A percentile compares a stretch with the other conserved stretches of the same genome.
Evolutionary conservation across 2,113 vertebrate genomes (phyloP).

Genomic region (Petroica traversi): DNA sequence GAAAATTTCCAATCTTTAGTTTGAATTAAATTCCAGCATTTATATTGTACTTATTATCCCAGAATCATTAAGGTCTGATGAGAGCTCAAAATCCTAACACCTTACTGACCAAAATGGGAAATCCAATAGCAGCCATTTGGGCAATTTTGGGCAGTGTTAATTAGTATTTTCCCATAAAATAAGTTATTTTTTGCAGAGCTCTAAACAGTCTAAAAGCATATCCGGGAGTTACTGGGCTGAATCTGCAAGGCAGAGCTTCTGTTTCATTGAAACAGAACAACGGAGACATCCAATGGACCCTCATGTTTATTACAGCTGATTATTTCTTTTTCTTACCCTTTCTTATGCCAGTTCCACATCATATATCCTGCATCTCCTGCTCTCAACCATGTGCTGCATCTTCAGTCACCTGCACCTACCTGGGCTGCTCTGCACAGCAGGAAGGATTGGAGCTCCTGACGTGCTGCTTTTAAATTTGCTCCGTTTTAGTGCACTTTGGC

Average conservation of each 20-base stretch:
- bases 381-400: rapidly evolving
- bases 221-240: rapidly evolving
- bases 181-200: background rate
- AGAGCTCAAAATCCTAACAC: background rate
- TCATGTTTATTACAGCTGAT: constrained; percentile 41
- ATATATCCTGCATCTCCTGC: background rate
- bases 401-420: rapidly evolving
- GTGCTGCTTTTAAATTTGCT: rapidly evolving
- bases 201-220: background rate
- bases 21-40: background rate
- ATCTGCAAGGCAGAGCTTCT: background rate
- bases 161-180: background rate
- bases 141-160: background rate
- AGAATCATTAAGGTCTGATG: background rate
- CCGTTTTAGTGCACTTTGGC: background rate
- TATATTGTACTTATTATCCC: background rate
- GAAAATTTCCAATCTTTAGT: background rate
- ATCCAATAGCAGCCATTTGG: background rate
- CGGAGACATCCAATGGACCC: constrained; percentile 45
- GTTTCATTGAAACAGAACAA: constrained; percentile 27
- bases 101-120: background rate
- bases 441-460: background rate
- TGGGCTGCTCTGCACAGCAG: background rate
- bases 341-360: rapidly evolving
- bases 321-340: background rate